Evolutionary conservation across 1,140 invertebrate species (phyloP), one percentile per base, ranked within the genome.

Genomic region (Drosophila arizonae): DNA sequence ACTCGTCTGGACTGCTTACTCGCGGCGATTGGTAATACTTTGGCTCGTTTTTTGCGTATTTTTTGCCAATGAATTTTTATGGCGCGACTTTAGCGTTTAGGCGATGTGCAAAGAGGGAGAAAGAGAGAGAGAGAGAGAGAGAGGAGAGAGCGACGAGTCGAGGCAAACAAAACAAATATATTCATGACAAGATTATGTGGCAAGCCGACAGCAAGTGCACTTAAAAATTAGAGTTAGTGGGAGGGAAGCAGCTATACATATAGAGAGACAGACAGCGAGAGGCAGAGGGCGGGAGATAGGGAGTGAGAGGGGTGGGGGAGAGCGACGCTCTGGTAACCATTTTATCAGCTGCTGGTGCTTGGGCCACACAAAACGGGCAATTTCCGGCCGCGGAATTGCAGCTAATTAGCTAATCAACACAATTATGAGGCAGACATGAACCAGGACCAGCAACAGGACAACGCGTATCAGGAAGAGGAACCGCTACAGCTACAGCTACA

Each of bases 391-490:
- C 76, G 72, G 64, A 84, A 87, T 87, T 88, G 87, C 76, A 77
- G 87, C 84, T 87, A 87, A 87, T 87, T 87, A 88, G 73, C 77
- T 87, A 87, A 87, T 87, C 82, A 88, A 88, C 84, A 77, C 82
- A 87, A 88, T 88, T 88, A 87, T 76, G 78, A 58, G 65, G 36
- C 65, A 43, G 64, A 21, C 33, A 56, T 46, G 57, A 15, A 39
- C n/a, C 57, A 33, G 30, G 11, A 45, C 28, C 36, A 15, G 15
- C 39, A 30, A 28, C 50, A 50, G 21, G 6, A 26, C 4, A 24
- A 41, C 6, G 10, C 10, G 36, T 4, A 39, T 11, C 36, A 39
- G 36, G 36, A 39, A 39, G 10, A 39, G 36, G 10, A 11, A 39
- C 36, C 11, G 11, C 36, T 11, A 39, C 43, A 45, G 43, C 36